phyloP scores from a whole-genome alignment of 2,113 vertebrate species.

The Microcebus jonahi region DNA sequence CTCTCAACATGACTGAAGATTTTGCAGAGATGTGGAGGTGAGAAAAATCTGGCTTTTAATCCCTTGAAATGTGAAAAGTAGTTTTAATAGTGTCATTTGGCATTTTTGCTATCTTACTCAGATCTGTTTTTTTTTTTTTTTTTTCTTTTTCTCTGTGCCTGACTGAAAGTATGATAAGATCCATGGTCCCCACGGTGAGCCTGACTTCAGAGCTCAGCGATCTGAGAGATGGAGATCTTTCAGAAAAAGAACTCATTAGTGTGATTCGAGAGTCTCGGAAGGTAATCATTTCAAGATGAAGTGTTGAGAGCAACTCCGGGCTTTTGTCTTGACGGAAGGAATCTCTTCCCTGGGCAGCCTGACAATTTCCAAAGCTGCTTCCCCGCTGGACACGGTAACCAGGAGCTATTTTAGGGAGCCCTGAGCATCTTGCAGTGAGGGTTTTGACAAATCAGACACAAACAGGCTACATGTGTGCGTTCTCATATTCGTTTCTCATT shows the following conservation, averaged over 20 bases:
- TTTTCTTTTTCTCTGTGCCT: not conserved
- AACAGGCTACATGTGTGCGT: not conserved
- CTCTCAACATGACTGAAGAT: not conserved
- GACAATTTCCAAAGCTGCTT: not conserved
- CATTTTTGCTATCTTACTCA: not conserved
- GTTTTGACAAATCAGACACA: not conserved
- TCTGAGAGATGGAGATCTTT: not conserved
- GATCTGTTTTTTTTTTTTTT: not conserved
- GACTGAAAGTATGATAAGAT: not conserved
- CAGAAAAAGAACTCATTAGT: not conserved
- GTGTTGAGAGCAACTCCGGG: not conserved
- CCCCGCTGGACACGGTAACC: not conserved
- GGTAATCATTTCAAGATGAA: not conserved
- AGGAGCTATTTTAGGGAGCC: not conserved
- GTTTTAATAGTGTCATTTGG: not conserved
- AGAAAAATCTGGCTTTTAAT: not conserved
- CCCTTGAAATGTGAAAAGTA: not conserved
- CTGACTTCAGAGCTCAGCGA: not conserved
- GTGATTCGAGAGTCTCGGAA: not conserved
- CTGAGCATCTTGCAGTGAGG: not conserved
- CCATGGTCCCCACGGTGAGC: not conserved
- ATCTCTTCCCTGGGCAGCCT: not conserved
- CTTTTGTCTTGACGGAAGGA: not conserved
- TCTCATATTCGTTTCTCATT: not conserved
- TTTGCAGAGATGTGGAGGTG: not conserved